Conservation (phyloP, 2,888 invertebrate genomes). For the Meganola albula region DNA sequence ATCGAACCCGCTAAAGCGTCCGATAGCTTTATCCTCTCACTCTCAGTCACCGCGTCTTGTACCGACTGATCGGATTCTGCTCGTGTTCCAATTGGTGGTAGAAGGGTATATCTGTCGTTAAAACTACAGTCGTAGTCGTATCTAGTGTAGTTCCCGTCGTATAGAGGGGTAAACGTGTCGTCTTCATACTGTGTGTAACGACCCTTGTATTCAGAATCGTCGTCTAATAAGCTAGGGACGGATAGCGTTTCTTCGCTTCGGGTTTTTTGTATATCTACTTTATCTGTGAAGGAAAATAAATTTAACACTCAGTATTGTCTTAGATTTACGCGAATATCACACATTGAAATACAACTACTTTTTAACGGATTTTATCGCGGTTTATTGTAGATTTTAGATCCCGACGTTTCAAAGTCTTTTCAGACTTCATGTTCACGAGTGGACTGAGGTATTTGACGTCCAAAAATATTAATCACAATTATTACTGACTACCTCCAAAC, state of each 20-base stretch:
- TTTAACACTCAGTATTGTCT: too few species aligned
- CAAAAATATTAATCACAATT: too few species aligned
- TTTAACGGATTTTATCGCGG: too few species aligned
- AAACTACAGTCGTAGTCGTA: constrained; percentile 49
- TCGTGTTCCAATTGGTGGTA: constrained; percentile 50
- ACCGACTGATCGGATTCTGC: constrained; percentile 39
- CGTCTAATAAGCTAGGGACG: constrained; percentile 49
- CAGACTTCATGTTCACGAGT: too few species aligned
- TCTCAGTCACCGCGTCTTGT: constrained; percentile 25
- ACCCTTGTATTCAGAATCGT: constrained; percentile 25
- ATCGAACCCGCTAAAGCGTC: constrained; percentile 43
- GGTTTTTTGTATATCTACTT: constrained; percentile 63
- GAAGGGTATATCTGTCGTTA: constrained; percentile 49
- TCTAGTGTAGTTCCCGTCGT: constrained; percentile 49
- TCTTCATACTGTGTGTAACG: constrained; percentile 37
- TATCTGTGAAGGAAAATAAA: constrained; percentile 32
- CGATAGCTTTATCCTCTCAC: constrained; percentile 28
- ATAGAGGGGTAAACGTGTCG: constrained; percentile 44
- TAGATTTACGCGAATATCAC: too few species aligned
- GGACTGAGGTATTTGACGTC: too few species aligned
- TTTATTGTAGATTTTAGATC: too few species aligned
- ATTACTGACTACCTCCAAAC: too few species aligned
- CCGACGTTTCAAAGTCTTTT: too few species aligned
- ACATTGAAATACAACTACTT: too few species aligned
- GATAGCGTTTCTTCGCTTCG: constrained; percentile 64